These are phyloP conservation scores for Bombyx mandarina DNA, from an alignment of 1,140 invertebrate genomes.

Conservation along the genomic window DNA sequence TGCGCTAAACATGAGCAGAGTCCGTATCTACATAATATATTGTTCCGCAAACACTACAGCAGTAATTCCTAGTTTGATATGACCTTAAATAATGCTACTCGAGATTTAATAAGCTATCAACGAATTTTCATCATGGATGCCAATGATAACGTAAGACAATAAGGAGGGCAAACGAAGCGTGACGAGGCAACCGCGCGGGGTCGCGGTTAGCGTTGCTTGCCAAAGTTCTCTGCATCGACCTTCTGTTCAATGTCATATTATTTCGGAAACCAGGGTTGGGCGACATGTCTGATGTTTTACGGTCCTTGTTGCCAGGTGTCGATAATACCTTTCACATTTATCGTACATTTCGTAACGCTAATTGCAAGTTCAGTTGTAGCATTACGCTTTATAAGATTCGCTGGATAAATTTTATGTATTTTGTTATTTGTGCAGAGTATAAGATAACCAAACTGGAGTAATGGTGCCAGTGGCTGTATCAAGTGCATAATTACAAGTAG, in stretches of 20 bases:
- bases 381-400: too few species aligned
- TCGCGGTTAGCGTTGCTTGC: constrained; percentile 30
- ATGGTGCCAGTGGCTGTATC: constrained; percentile 41
- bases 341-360: too few species aligned
- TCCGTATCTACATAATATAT: too few species aligned
- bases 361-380: too few species aligned
- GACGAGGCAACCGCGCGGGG: constrained; percentile 15
- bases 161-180: constrained; percentile 7
- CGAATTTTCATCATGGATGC: background rate
- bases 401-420: too few species aligned
- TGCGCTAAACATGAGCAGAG: too few species aligned
- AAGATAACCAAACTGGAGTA: constrained; percentile 1
- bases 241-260: constrained; percentile 54
- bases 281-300: constrained; percentile 8
- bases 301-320: constrained; percentile 19
- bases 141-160: constrained; percentile 2
- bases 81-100: too few species aligned
- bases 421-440: too few species aligned
- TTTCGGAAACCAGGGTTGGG: constrained; percentile 32
- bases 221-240: constrained; percentile 52
- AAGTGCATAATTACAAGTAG: constrained; percentile 56
- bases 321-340: too few species aligned
- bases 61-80: too few species aligned
- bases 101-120: too few species aligned
- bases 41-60: too few species aligned